Evolutionary conservation across 2,797 vertebrate species (phyloP), one percentile per base, ranked within the genome.

Genomic region (Phoebastria nigripes): DNA sequence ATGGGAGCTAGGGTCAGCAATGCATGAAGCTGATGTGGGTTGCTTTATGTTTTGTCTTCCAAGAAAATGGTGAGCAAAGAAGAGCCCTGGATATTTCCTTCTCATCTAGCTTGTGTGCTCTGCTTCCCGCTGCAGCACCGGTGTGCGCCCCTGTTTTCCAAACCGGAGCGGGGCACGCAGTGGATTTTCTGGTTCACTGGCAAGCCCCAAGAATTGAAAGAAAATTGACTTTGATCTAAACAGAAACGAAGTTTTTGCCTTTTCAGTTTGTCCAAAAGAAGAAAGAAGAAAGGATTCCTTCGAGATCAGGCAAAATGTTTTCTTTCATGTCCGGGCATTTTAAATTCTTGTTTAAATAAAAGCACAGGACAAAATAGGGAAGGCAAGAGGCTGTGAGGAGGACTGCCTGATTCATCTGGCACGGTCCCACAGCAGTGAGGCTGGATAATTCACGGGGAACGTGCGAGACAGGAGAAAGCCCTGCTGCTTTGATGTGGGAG

Each of bases 131-230:
- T 12, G 63, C 70, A 26, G 76, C n/a, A 25, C 8, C 0, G 0
- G 15, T 28, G 37, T 12, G 1, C 9, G 15, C 17, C 51, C 26
- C 12, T 33, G 22, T 9, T 66, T 78, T 47, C 46, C 2, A 0
- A 82, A 65, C n/a, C 1, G 0, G 26, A 54, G 18, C 12, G 0
- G 31, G 26, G 15, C 65, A 47, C 0, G 0, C 58, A 18, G 46
- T 12, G 31, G 65, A 54, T 82, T 65, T 87, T 66, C 72, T 54
- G 58, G 52, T 59, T 59, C 52, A 11, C 18, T 35, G 39, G 29
- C n/a, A 59, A 77, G 31, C 31, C 18, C 25, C 39, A 42, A 54
- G 71, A 71, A 47, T 2, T 42, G 44, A 52, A 78, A 59, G n/a
- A 59, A 78, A 70, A 59, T 12, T 24, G 26, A 46, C 39, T 82